Evolutionary conservation across 2,113 vertebrate genomes (phyloP).

Genomic region (Zosterops lateralis): DNA sequence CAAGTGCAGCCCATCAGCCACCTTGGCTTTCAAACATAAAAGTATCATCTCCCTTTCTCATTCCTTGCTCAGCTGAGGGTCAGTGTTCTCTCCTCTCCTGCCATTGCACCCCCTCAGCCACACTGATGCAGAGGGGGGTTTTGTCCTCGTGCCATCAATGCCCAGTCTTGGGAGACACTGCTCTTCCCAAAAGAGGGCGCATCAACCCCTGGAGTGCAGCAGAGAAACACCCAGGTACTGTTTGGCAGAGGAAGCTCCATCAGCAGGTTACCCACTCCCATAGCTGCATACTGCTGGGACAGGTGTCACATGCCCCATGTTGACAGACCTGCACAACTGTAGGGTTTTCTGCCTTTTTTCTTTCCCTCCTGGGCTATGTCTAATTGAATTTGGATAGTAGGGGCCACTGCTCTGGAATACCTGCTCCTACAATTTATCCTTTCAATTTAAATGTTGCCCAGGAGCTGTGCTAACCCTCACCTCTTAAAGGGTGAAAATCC

Average conservation of each 20-base stretch:
- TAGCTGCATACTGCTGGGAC: not conserved
- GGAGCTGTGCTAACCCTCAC: not conserved
- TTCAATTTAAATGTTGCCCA: not conserved
- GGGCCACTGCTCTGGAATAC: not conserved
- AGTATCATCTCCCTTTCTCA: not conserved
- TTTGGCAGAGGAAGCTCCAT: not conserved
- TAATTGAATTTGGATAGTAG: not conserved
- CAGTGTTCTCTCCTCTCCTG: not conserved
- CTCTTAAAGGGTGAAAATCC: not conserved
- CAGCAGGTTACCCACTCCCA: not conserved
- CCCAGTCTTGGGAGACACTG: not conserved
- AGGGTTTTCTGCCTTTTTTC: not conserved
- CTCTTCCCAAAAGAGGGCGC: not conserved
- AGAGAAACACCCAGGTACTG: not conserved
- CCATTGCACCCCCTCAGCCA: not conserved
- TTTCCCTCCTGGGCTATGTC: not conserved
- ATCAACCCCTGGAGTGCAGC: fast-evolving
- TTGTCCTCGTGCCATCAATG: not conserved
- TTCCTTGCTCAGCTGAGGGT: not conserved
- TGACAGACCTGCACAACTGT: not conserved
- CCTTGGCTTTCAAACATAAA: not conserved
- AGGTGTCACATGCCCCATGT: fast-evolving
- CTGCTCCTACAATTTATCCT: not conserved
- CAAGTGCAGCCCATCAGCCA: not conserved
- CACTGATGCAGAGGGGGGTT: not conserved